These are phyloP conservation scores for Heliconius hewitsoni DNA, from an alignment of 1,140 invertebrate genomes.

Conservation along the genomic window DNA sequence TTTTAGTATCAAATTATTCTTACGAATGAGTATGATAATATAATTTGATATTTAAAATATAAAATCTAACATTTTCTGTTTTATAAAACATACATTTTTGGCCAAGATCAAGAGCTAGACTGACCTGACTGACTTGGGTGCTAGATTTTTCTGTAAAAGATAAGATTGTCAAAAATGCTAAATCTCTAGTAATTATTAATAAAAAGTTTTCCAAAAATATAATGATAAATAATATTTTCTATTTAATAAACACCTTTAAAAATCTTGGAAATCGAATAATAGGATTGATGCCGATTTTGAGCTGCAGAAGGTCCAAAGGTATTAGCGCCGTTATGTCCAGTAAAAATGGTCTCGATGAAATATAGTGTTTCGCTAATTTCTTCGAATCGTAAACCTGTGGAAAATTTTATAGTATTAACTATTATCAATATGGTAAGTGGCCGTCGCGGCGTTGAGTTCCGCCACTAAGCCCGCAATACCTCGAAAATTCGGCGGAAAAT, in stretches of 20 bases:
- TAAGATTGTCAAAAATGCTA: too few species aligned
- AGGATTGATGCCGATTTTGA: conserved; percentile 89
- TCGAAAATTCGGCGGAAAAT: too few species aligned
- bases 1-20: too few species aligned
- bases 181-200: too few species aligned
- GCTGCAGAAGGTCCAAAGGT: conserved; percentile 93
- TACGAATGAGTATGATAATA: too few species aligned
- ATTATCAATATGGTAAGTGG: background rate
- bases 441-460: background rate
- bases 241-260: conserved; percentile 86
- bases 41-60: too few species aligned
- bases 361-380: conserved; percentile 94
- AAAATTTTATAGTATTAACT: background rate
- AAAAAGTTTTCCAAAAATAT: background rate
- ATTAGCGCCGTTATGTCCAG: conserved; percentile 91
- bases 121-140: too few species aligned
- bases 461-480: too few species aligned
- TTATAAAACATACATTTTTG: too few species aligned
- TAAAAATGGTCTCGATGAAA: conserved; percentile 92
- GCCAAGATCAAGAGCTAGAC: too few species aligned
- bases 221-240: background rate
- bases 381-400: conserved; percentile 90
- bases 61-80: too few species aligned
- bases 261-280: conserved; percentile 92
- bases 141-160: too few species aligned